A percentile compares a stretch with the other conserved stretches of the same genome.
These are phyloP conservation scores for Orchestes rusci DNA, from an alignment of 2,888 invertebrate species.

Conservation along the genomic window DNA sequence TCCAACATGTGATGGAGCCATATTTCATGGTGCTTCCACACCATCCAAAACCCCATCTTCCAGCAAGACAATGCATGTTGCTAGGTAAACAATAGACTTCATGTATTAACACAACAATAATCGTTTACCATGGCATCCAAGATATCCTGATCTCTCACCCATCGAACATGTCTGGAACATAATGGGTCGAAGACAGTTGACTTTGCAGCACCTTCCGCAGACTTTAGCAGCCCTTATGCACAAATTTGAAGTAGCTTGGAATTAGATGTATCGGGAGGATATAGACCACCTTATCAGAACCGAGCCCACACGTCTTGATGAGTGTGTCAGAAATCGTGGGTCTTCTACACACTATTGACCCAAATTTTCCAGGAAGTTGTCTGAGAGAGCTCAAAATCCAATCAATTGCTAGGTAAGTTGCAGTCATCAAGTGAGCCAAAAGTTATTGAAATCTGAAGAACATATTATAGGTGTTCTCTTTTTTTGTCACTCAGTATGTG, in stretches of 20 bases:
- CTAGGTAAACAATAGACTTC: background rate
- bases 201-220: background rate
- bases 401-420: too few species aligned
- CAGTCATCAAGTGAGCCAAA: too few species aligned
- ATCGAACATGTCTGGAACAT: slow-evolving; percentile 3
- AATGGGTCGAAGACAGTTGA: background rate
- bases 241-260: background rate
- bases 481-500: too few species aligned
- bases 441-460: too few species aligned
- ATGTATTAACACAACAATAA: background rate
- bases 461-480: too few species aligned
- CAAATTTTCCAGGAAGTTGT: too few species aligned
- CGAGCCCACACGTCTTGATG: too few species aligned
- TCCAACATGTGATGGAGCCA: slow-evolving; percentile 10
- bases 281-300: too few species aligned
- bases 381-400: too few species aligned
- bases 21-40: slow-evolving; percentile 5
- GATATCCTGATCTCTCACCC: slow-evolving; percentile 1
- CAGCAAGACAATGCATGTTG: slow-evolving; percentile 13
- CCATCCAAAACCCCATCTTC: too few species aligned
- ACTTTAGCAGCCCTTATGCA: background rate
- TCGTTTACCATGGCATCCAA: background rate
- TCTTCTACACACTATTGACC: too few species aligned
- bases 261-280: background rate
- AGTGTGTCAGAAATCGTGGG: too few species aligned